These are phyloP conservation scores for Coelopa frigida DNA, from an alignment of 1,140 invertebrate species.

Conservation along the genomic window DNA sequence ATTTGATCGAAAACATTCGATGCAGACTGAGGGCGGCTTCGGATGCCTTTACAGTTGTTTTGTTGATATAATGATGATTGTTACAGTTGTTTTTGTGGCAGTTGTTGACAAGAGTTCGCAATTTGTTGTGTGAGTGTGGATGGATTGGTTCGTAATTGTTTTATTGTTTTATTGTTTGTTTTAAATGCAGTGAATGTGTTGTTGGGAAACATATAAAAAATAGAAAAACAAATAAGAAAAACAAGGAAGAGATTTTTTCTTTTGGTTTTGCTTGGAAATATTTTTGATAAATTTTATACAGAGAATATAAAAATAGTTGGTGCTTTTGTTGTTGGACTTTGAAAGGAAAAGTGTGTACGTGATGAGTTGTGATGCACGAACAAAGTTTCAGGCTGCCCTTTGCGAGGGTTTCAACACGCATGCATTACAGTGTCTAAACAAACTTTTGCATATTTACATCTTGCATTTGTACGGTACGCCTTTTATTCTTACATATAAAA, in stretches of 20 bases:
- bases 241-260: slow-evolving; percentile 1
- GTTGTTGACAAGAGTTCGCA: background rate
- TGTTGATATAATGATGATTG: slow-evolving; percentile 14
- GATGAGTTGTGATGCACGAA: too few species aligned
- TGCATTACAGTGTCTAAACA: too few species aligned
- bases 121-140: slow-evolving; percentile 7
- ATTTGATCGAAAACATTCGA: slow-evolving; percentile 47
- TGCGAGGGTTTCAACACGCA: too few species aligned
- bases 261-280: too few species aligned
- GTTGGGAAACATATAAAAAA: background rate
- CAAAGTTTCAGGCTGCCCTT: too few species aligned
- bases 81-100: slow-evolving; percentile 8
- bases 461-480: slow-evolving; percentile 1
- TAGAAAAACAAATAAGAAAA: background rate
- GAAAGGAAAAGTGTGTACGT: too few species aligned
- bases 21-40: slow-evolving; percentile 47
- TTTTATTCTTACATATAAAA: background rate
- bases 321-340: too few species aligned
- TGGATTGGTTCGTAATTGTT: background rate
- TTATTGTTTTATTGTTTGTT: background rate
- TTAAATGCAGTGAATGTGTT: background rate
- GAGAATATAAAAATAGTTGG: too few species aligned
- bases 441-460: too few species aligned
- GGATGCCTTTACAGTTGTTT: slow-evolving; percentile 32
- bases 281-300: too few species aligned